Percentiles rank a stretch among this genome's conserved stretches.
These are phyloP conservation scores for Cacoxenus indagator DNA, from an alignment of 2,888 invertebrate genomes.

Conservation along the genomic window DNA sequence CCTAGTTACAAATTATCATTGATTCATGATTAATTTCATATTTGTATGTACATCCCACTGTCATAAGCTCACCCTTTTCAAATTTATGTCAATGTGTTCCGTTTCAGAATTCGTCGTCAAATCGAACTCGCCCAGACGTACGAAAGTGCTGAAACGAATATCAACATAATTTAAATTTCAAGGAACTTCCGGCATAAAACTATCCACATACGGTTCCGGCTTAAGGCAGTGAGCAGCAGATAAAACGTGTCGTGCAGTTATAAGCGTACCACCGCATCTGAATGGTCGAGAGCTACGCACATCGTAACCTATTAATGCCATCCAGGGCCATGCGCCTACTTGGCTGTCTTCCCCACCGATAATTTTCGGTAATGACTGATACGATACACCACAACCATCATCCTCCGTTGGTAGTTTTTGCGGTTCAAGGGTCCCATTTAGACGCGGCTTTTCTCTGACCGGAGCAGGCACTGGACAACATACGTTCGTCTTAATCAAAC, in stretches of 20 bases:
- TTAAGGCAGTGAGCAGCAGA: constrained; percentile 72
- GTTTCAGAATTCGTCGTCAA: constrained; percentile 74
- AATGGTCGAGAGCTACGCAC: constrained; percentile 59
- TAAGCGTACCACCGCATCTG: constrained; percentile 71
- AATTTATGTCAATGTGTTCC: constrained; percentile 74
- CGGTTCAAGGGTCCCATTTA: background rate
- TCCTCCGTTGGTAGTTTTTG: constrained; percentile 53
- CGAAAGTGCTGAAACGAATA: constrained; percentile 73
- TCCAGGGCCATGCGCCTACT: constrained; percentile 83
- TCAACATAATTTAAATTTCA: background rate
- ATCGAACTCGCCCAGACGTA: constrained; percentile 83
- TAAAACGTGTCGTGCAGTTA: constrained; percentile 74
- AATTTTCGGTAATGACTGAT: constrained; percentile 73
- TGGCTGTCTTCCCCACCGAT: constrained; percentile 79
- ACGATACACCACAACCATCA: constrained; percentile 76
- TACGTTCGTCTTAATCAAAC: constrained; percentile 40
- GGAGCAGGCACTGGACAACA: constrained; percentile 48
- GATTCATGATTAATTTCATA: background rate
- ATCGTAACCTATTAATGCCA: constrained; percentile 79
- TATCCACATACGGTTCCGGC: constrained; percentile 52
- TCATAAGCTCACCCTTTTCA: constrained; percentile 68
- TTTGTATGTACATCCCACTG: background rate
- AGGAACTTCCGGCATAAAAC: background rate
- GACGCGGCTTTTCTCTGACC: background rate
- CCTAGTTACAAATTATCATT: constrained; percentile 29